Evolutionary conservation across 2,888 invertebrate genomes (phyloP), one percentile per base, ranked within the genome.

Genomic region (Metopia argyrocephala): DNA sequence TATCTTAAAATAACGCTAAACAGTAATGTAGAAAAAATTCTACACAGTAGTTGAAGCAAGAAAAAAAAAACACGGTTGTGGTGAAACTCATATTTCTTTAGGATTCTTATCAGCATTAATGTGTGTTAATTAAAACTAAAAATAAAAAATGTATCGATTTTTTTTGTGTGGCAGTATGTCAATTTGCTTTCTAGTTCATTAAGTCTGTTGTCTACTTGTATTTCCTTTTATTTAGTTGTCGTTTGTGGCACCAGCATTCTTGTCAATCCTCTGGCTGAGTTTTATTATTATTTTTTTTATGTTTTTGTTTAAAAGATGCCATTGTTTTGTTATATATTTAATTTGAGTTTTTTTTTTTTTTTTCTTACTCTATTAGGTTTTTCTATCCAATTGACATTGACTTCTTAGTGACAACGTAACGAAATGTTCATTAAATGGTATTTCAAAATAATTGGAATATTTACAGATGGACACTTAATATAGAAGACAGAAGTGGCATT

Each of bases 301-400:
- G 52, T 9, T 5, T 56, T 18, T 27, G 27, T 15, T 56, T 38
- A 15, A 38, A 38, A 15, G 38, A 38, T 38, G 38, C 38, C 38
- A 38, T 38, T 9, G 38, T 38, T 12, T 3, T 38, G 38, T 15
- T 38, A 38, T 12, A 12, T 12, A n/a, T n/a, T n/a, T n/a, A n/a
- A n/a, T n/a, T n/a, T n/a, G n/a, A n/a, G n/a, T n/a, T n/a, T n/a
- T n/a, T n/a, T n/a, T n/a, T n/a, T n/a, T n/a, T n/a, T n/a, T n/a
- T n/a, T n/a, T n/a, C n/a, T n/a, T n/a, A n/a, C n/a, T 31, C 9
- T 31, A 12, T 38, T 38, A 12, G 15, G 0, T 38, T 4, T 12
- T 38, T 38, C 2, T 15, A 38, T n/a, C 38, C 38, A 38, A 38
- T 38, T 59, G 59, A 21, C 57, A 57, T 59, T 59, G 59, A 59